Evolutionary conservation across 2,888 invertebrate genomes (phyloP).

Genomic region (Hanleya hanleyi): DNA sequence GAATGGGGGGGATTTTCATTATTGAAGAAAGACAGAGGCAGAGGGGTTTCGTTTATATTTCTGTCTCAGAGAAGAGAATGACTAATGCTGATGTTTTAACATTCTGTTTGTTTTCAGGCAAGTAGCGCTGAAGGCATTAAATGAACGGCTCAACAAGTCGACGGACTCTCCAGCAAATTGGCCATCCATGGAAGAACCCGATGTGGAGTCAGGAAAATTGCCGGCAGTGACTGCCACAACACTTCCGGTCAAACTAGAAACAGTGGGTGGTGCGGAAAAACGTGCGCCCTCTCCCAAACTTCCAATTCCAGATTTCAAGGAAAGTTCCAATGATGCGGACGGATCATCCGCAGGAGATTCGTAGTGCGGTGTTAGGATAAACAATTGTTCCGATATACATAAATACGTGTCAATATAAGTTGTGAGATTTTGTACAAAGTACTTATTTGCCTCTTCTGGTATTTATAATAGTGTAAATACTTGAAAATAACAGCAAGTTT

Average conservation of each 20-base stretch:
- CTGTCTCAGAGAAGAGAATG: too few relatives aligned
- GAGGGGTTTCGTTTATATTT: too few relatives aligned
- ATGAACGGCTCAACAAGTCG: conserved; percentile 82
- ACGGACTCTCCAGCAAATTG: conserved; percentile 56
- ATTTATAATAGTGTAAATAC: too few relatives aligned
- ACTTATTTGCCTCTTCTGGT: too few relatives aligned
- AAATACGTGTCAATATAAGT: too few relatives aligned
- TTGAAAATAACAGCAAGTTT: too few relatives aligned
- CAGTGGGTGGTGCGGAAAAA: conserved; percentile 11
- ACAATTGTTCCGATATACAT: not conserved
- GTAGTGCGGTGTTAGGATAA: not conserved
- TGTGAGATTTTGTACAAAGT: too few relatives aligned
- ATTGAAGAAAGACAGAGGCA: too few relatives aligned
- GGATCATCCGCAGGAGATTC: not conserved
- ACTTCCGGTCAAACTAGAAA: conserved; percentile 6
- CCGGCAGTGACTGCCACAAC: conserved; percentile 12
- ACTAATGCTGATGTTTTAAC: too few relatives aligned
- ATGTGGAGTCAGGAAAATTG: not conserved
- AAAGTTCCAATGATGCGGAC: conserved; percentile 26
- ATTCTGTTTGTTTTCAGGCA: conserved; percentile 79
- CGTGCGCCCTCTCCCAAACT: conserved; percentile 22
- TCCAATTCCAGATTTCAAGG: conserved; percentile 41
- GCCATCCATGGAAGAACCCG: conserved; percentile 58
- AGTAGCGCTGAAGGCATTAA: conserved; percentile 95
- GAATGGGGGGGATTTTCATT: too few relatives aligned